Percentiles rank a stretch among this genome's conserved stretches.
These are phyloP conservation scores for Corythornis cristatus DNA, from an alignment of 2,113 vertebrate genomes.

Conservation along the genomic window DNA sequence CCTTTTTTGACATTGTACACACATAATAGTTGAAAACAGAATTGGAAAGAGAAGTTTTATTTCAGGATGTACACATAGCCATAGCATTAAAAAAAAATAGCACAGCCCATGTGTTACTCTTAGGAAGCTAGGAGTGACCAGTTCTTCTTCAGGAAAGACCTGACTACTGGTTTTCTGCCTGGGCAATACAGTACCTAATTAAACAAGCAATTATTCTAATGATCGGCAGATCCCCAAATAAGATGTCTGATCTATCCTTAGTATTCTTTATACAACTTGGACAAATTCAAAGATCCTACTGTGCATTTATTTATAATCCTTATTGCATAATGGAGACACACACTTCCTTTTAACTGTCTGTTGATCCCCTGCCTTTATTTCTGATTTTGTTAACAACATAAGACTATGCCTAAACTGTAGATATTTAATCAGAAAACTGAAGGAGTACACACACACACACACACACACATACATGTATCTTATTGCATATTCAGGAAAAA, in stretches of 20 bases:
- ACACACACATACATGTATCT: neutral
- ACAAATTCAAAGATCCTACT: neutral
- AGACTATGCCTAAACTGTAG: neutral
- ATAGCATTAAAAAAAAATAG: neutral
- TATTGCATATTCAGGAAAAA: neutral
- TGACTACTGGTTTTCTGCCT: accelerated
- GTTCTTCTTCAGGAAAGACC: neutral
- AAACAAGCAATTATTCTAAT: neutral
- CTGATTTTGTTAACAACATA: neutral
- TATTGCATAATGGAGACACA: neutral
- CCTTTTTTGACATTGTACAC: neutral
- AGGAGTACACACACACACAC: neutral
- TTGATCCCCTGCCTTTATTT: neutral
- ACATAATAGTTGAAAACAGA: neutral
- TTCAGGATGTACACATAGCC: neutral
- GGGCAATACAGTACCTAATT: neutral
- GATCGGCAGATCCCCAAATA: neutral
- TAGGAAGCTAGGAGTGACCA: neutral
- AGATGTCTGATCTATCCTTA: neutral
- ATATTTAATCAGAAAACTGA: neutral
- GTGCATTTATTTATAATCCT: neutral
- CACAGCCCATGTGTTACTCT: accelerated
- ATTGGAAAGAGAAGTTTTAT: neutral
- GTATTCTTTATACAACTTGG: neutral
- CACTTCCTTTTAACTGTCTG: neutral